Conservation (phyloP, 2,797 vertebrate genomes). For the Falco cherrug region DNA sequence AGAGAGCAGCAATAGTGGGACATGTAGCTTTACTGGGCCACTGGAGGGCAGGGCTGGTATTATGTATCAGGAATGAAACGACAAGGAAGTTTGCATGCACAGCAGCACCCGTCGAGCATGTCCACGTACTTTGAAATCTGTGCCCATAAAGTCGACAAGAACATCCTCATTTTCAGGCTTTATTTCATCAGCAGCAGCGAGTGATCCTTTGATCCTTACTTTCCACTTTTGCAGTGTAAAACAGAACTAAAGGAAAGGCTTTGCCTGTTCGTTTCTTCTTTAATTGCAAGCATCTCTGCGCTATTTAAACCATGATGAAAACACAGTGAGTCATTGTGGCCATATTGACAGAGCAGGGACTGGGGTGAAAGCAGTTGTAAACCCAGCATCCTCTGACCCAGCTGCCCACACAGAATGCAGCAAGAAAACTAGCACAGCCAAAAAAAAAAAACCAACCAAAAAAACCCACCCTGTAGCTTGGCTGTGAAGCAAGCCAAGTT, state of each 20-base stretch:
- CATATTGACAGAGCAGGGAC: background rate
- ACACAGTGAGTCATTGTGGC: background rate
- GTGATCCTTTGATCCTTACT: background rate
- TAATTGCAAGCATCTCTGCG: background rate
- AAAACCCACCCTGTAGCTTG: background rate
- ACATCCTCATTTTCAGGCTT: background rate
- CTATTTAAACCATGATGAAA: background rate
- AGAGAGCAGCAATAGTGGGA: background rate
- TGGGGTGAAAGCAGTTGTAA: background rate
- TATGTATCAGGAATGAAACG: background rate
- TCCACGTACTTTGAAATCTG: background rate
- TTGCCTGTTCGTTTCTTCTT: background rate
- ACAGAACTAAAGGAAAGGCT: background rate
- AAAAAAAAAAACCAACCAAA: background rate
- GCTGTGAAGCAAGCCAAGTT: background rate
- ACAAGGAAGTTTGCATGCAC: accelerated
- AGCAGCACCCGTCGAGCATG: background rate
- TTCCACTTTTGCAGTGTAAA: background rate
- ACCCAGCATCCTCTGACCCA: background rate
- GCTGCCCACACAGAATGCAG: background rate
- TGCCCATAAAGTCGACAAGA: background rate
- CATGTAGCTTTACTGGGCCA: background rate
- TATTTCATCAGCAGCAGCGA: background rate
- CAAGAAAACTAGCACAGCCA: background rate
- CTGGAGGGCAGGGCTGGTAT: slow-evolving; percentile 43